A percentile compares a stretch with the other conserved stretches of the same genome.
phyloP scores from a whole-genome alignment of 2,888 invertebrate genomes.

The Ophioninae sp. region DNA sequence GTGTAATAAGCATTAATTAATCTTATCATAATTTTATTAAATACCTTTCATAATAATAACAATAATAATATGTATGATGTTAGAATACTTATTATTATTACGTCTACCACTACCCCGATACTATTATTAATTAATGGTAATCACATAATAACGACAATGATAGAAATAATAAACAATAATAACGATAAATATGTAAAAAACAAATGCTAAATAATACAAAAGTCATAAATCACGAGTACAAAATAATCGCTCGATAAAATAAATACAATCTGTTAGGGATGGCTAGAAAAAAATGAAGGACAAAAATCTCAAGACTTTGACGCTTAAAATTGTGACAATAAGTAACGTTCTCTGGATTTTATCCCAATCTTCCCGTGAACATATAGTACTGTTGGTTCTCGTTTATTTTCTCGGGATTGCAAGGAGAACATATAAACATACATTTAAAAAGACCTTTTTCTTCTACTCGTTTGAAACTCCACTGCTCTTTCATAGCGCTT shows the following conservation, averaged over 20 bases:
- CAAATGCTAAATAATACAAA: too few species aligned
- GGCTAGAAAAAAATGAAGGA: too few species aligned
- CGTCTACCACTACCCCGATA: too few species aligned
- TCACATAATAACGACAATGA: not conserved
- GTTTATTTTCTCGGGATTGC: constrained; percentile 23
- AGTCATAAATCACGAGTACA: not conserved
- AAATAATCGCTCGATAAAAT: not conserved
- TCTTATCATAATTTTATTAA: too few species aligned
- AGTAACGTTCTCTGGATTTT: constrained; percentile 3
- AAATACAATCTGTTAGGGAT: not conserved
- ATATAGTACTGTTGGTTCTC: constrained; percentile 18
- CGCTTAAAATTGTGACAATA: not conserved
- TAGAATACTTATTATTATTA: not conserved
- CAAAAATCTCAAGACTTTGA: too few species aligned
- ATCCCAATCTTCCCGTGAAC: constrained; percentile 29
- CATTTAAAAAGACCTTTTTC: constrained; percentile 23
- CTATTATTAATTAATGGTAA: too few species aligned
- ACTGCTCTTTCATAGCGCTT: constrained; percentile 35
- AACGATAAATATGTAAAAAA: too few species aligned
- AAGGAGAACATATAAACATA: constrained; percentile 18
- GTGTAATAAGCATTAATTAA: too few species aligned
- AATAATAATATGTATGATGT: not conserved
- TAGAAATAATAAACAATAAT: not conserved
- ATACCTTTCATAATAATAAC: too few species aligned
- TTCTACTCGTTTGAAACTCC: constrained; percentile 37